Conservation (phyloP, 1,140 invertebrate species). For the Ooceraea biroi region DNA sequence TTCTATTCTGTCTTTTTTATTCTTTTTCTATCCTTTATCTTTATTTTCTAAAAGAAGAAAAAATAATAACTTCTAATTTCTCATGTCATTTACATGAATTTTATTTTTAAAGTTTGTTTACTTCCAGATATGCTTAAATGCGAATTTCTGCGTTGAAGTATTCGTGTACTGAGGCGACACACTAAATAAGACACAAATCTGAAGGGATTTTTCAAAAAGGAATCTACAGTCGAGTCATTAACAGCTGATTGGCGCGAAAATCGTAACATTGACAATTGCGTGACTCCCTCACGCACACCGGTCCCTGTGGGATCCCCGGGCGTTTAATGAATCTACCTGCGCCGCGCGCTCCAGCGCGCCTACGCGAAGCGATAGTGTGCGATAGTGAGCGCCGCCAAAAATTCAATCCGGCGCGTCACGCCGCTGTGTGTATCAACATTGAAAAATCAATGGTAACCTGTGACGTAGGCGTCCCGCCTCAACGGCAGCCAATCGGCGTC, state of each 20-base stretch:
- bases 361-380: not conserved
- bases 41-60: not conserved
- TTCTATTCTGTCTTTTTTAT: too few species aligned
- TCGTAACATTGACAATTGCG: not conserved
- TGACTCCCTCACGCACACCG: not conserved
- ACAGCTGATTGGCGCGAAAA: not conserved
- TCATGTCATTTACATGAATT: too few species aligned
- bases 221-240: not conserved
- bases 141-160: too few species aligned
- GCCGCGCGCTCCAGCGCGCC: not conserved
- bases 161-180: too few species aligned
- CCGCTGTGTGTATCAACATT: slow-evolving; percentile 83
- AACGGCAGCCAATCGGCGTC: slow-evolving; percentile 76
- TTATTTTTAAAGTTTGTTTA: too few species aligned
- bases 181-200: too few species aligned
- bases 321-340: slow-evolving; percentile 13
- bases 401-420: slow-evolving; percentile 77
- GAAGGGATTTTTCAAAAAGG: not conserved
- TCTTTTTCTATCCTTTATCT: slow-evolving; percentile 9
- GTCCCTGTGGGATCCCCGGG: not conserved
- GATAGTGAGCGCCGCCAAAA: slow-evolving; percentile 59
- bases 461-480: slow-evolving; percentile 85
- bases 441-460: slow-evolving; percentile 85
- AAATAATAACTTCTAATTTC: too few species aligned
- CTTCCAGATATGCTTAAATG: too few species aligned